These are phyloP conservation scores for Rhinogobio ventralis DNA, from an alignment of 2,797 vertebrate species.

Conservation along the genomic window DNA sequence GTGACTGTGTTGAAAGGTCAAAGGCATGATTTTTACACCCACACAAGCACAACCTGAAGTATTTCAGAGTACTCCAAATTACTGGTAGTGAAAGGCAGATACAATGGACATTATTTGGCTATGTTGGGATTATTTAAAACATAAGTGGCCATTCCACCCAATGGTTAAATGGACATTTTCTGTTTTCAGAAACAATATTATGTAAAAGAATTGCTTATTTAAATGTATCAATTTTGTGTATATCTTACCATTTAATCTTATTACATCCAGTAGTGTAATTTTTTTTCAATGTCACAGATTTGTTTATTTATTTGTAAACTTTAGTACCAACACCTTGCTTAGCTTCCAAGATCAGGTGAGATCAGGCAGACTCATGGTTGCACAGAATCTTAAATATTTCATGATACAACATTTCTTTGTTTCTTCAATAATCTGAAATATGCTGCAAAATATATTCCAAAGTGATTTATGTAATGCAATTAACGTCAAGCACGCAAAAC, in stretches of 20 bases:
- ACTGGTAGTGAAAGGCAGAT: not conserved
- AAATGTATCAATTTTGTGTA: not conserved
- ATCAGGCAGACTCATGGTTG: not conserved
- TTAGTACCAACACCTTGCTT: not conserved
- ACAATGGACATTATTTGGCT: not conserved
- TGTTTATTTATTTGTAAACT: not conserved
- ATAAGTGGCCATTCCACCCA: not conserved
- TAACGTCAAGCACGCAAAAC: not conserved
- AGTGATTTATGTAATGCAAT: not conserved
- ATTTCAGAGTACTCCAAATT: conserved; percentile 25
- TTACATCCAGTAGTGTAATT: not conserved
- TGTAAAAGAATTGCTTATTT: too few relatives aligned
- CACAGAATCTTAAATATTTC: not conserved
- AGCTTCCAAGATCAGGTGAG: not conserved
- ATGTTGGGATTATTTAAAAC: not conserved
- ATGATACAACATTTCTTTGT: not conserved
- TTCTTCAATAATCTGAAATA: not conserved
- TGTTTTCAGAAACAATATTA: not conserved
- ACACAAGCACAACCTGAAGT: conserved; percentile 27
- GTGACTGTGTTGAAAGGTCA: conserved; percentile 66
- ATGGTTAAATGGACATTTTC: not conserved
- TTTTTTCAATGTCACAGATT: not conserved
- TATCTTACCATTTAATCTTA: not conserved
- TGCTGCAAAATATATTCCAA: not conserved
- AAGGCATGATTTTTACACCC: conserved; percentile 12